These are phyloP conservation scores for Cossypha dichroa DNA, from an alignment of 2,797 vertebrate species.

Conservation along the genomic window DNA sequence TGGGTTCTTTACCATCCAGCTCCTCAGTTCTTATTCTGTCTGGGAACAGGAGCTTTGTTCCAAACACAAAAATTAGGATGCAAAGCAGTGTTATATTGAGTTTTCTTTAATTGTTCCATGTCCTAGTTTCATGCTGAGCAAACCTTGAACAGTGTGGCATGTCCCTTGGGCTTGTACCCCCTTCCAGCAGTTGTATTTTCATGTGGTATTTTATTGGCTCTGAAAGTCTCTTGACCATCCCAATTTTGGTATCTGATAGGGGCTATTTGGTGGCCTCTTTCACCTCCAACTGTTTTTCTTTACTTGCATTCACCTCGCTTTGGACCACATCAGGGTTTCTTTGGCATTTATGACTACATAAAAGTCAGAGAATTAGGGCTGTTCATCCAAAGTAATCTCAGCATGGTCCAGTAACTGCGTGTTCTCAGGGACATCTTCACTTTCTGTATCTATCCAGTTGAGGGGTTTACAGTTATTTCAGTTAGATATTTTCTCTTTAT, in stretches of 20 bases:
- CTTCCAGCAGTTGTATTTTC: neutral
- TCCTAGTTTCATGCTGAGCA: neutral
- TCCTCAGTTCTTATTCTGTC: neutral
- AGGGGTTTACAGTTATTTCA: slow-evolving; percentile 41
- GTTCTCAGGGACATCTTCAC: slow-evolving; percentile 21
- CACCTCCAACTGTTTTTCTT: neutral
- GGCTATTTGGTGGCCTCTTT: neutral
- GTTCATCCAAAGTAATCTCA: neutral
- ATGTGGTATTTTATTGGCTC: neutral
- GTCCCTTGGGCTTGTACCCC: neutral
- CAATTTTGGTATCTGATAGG: neutral
- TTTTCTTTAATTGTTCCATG: neutral
- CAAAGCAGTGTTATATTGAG: neutral
- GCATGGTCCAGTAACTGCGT: neutral
- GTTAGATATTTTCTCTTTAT: slow-evolving; percentile 39
- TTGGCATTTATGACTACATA: slow-evolving; percentile 25
- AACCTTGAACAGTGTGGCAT: neutral
- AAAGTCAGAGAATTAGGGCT: slow-evolving; percentile 43
- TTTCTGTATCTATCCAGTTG: neutral
- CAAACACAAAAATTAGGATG: neutral
- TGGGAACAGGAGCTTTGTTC: neutral
- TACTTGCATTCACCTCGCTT: neutral
- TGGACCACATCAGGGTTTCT: neutral
- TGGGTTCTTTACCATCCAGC: neutral
- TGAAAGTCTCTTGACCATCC: neutral